A percentile compares a stretch with the other conserved stretches of the same genome.
phyloP scores from a whole-genome alignment of 2,113 vertebrate species.

The Turdus rufiventris region DNA sequence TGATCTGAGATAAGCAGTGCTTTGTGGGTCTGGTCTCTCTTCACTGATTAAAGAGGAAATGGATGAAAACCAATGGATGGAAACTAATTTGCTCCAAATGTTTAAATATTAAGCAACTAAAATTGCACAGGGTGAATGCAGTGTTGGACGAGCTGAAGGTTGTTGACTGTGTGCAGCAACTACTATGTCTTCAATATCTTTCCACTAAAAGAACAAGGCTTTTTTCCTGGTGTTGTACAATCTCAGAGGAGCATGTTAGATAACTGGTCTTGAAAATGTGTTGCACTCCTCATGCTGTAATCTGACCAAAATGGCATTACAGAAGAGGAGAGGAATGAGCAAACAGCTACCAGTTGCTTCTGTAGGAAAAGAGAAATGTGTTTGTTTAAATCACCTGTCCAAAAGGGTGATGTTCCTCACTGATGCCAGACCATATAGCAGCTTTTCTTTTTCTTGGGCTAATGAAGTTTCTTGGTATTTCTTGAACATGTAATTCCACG shows the following conservation, averaged over 20 bases:
- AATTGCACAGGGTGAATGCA: not conserved
- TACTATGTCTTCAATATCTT: not conserved
- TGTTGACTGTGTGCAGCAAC: not conserved
- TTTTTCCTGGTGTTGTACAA: not conserved
- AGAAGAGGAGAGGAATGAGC: not conserved
- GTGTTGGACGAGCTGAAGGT: not conserved
- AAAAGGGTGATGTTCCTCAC: constrained; percentile 79
- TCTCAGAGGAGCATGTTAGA: not conserved
- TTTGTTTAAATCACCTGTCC: constrained; percentile 70
- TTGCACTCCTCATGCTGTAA: not conserved
- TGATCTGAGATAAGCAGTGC: not conserved
- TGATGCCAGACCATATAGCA: constrained; percentile 91
- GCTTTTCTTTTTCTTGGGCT: constrained; percentile 96
- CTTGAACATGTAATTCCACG: constrained; percentile 84
- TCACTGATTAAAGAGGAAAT: not conserved
- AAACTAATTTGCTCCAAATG: not conserved
- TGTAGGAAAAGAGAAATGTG: not conserved
- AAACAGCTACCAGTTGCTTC: not conserved
- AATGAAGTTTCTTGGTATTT: constrained; percentile 78
- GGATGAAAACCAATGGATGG: not conserved
- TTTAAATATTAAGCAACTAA: not conserved
- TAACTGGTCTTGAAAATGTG: not conserved
- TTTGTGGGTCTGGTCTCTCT: not conserved
- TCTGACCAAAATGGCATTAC: not conserved
- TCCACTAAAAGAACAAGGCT: not conserved